These are phyloP conservation scores for Marronus borbonicus DNA, from an alignment of 2,888 invertebrate genomes.

Conservation along the genomic window DNA sequence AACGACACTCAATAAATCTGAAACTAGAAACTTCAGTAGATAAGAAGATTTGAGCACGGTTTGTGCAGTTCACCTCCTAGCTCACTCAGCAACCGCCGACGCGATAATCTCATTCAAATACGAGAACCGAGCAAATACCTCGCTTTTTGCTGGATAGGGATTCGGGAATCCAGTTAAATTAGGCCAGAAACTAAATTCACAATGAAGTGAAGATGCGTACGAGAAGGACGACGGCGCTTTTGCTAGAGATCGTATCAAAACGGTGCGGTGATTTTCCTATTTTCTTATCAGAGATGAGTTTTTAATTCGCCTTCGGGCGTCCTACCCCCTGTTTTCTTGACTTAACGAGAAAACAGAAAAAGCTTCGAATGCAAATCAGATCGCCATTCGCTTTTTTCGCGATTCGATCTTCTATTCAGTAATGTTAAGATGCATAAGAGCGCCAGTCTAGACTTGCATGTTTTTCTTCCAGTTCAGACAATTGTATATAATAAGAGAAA, in stretches of 20 bases:
- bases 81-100: slow-evolving; percentile 34
- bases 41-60: slow-evolving; percentile 25
- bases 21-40: slow-evolving; percentile 39
- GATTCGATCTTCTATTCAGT: slow-evolving; percentile 4
- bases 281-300: slow-evolving; percentile 39
- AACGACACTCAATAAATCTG: slow-evolving; percentile 36
- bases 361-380: slow-evolving; percentile 21
- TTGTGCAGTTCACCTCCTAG: slow-evolving; percentile 26
- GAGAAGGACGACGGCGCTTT: slow-evolving; percentile 26
- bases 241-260: slow-evolving; percentile 33
- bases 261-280: slow-evolving; percentile 36
- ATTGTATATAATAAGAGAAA: too few relatives aligned
- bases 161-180: slow-evolving; percentile 31
- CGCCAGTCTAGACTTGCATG: not conserved
- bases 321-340: slow-evolving; percentile 1
- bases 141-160: slow-evolving; percentile 39
- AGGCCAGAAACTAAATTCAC: slow-evolving; percentile 37
- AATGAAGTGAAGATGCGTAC: slow-evolving; percentile 41
- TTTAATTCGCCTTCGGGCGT: slow-evolving; percentile 31
- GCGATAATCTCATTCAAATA: slow-evolving; percentile 44
- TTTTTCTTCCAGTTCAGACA: not conserved
- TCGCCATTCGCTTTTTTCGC: slow-evolving; percentile 13
- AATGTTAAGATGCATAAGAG: not conserved
- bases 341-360: slow-evolving; percentile 14
- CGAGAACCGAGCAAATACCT: slow-evolving; percentile 33